A percentile compares a stretch with the other conserved stretches of the same genome.
Conservation (phyloP, 2,797 vertebrate species). For the Apogon talboti region DNA sequence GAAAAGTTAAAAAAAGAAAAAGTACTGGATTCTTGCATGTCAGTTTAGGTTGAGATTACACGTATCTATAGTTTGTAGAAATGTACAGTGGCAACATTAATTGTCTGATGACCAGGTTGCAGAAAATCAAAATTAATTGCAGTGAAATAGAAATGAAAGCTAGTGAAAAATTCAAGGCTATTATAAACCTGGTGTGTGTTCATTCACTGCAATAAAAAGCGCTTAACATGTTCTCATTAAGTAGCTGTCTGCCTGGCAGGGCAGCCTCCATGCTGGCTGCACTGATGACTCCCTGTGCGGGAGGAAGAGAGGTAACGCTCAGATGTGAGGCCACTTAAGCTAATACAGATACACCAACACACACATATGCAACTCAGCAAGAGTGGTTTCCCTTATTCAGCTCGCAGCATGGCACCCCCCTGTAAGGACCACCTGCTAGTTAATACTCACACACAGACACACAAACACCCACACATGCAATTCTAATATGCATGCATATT, state of each 20-base stretch:
- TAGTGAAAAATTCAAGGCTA: no score
- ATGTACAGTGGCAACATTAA: no score
- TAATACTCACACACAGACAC: conserved; percentile 31
- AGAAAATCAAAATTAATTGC: no score
- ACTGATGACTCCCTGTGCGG: conserved; percentile 38
- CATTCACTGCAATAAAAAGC: conserved; percentile 19
- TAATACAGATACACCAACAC: conserved; percentile 24
- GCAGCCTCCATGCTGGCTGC: conserved; percentile 24
- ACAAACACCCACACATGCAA: conserved; percentile 11
- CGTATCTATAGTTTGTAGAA: no score
- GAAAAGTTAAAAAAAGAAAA: no score
- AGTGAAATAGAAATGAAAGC: no score
- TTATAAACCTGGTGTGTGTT: conserved; percentile 6
- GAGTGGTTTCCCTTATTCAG: conserved; percentile 53
- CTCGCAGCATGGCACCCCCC: conserved; percentile 32
- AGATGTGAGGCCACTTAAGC: conserved; percentile 47
- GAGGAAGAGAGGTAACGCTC: conserved; percentile 31
- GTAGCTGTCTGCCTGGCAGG: conserved; percentile 46
- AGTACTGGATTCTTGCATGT: no score
- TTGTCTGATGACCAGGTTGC: no score
- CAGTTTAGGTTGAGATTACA: no score
- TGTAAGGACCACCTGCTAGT: conserved; percentile 36
- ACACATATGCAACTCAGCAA: conserved; percentile 41
- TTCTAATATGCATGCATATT: conserved; percentile 23
- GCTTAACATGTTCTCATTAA: conserved; percentile 64